These are phyloP conservation scores for Itoplectis maculator DNA, from an alignment of 2,888 invertebrate genomes.

Conservation along the genomic window DNA sequence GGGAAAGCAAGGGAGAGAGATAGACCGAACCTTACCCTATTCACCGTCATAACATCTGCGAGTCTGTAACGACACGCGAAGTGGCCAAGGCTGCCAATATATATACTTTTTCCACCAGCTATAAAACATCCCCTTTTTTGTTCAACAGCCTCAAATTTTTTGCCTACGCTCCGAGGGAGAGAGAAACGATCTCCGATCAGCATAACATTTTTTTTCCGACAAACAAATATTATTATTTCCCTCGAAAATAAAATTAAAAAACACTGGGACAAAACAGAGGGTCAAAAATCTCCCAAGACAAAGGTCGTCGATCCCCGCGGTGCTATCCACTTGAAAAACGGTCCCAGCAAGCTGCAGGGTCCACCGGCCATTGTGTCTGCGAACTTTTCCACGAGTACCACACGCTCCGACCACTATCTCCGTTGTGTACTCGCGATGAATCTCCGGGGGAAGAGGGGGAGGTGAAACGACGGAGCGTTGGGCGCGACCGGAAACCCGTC, in stretches of 20 bases:
- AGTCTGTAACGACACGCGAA: conserved; percentile 1
- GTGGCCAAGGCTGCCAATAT: not conserved
- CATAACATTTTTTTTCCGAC: too few relatives aligned
- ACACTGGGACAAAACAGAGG: too few relatives aligned
- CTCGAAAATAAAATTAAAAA: too few relatives aligned
- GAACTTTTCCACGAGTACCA: conserved; percentile 42
- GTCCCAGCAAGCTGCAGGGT: conserved; percentile 15
- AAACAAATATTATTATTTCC: too few relatives aligned
- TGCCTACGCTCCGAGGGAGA: too few relatives aligned
- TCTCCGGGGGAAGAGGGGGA: not conserved
- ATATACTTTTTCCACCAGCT: not conserved
- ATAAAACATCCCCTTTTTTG: not conserved
- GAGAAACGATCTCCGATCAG: too few relatives aligned
- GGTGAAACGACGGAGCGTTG: not conserved
- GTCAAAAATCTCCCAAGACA: not conserved
- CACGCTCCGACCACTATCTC: not conserved
- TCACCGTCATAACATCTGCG: not conserved
- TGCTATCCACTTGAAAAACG: not conserved
- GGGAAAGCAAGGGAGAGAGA: too few relatives aligned
- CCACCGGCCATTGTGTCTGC: not conserved
- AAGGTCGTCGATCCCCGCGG: conserved; percentile 21
- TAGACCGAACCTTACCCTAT: not conserved
- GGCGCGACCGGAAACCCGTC: conserved; percentile 20
- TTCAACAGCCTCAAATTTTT: too few relatives aligned
- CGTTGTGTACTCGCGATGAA: not conserved